A percentile compares a stretch with the other conserved stretches of the same genome.
phyloP scores from a whole-genome alignment of 2,888 invertebrate species.

The Apodemia hepburni region DNA sequence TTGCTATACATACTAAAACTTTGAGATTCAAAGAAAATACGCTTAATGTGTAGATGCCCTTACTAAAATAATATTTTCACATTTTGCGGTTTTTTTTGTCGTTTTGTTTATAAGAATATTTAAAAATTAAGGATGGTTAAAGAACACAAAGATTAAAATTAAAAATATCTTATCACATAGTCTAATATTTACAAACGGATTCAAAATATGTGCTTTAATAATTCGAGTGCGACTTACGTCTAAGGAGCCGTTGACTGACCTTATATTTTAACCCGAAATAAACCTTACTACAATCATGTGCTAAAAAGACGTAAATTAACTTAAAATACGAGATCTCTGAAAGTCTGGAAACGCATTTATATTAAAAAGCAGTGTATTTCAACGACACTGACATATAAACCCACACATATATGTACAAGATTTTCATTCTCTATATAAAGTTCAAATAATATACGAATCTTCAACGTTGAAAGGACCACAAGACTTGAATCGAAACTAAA shows the following conservation, averaged over 20 bases:
- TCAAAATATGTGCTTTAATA: conserved; percentile 33
- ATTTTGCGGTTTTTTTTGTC: conserved; percentile 24
- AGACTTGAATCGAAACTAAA: background rate
- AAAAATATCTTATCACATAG: conserved; percentile 44
- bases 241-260: conserved; percentile 38
- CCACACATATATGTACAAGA: conserved; percentile 18
- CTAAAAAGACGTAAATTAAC: conserved; percentile 70
- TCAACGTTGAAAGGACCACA: conserved; percentile 6
- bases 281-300: conserved; percentile 49
- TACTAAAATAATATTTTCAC: conserved; percentile 14
- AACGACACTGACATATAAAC: conserved; percentile 11
- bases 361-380: conserved; percentile 44
- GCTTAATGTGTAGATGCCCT: background rate
- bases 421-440: conserved; percentile 12
- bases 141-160: conserved; percentile 55
- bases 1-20: background rate
- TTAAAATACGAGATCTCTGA: conserved; percentile 78
- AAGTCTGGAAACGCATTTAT: conserved; percentile 77
- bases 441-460: conserved; percentile 6
- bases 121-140: conserved; percentile 36
- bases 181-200: conserved; percentile 52
- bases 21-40: conserved; percentile 9
- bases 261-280: conserved; percentile 25
- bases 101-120: conserved; percentile 24
- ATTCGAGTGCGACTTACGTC: conserved; percentile 45